Percentiles rank a stretch among this genome's conserved stretches.
Evolutionary conservation across 2,113 vertebrate genomes (phyloP).

Genomic region (Phalacrocorax pelagicus): DNA sequence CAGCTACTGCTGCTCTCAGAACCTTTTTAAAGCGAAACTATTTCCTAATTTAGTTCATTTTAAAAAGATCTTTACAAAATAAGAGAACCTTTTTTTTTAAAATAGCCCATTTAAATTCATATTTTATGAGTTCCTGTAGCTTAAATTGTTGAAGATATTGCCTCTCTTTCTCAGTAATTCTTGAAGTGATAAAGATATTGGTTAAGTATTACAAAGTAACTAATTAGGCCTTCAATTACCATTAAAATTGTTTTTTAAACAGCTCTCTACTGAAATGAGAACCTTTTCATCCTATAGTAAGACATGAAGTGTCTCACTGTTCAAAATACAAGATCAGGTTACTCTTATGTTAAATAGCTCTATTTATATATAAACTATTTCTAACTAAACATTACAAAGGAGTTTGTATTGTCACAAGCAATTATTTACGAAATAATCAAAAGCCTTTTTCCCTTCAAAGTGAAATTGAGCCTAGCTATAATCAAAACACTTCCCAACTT

Average conservation of each 20-base stretch:
- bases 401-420: not conserved
- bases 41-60: not conserved
- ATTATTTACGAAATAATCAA: constrained; percentile 42
- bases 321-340: constrained; percentile 26
- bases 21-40: not conserved
- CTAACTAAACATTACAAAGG: constrained; percentile 2
- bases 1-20: not conserved
- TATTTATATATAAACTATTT: constrained; percentile 35
- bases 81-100: not conserved
- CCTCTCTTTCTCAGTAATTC: not conserved
- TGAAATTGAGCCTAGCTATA: not conserved
- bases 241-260: constrained; percentile 9
- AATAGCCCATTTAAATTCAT: not conserved
- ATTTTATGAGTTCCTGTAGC: not conserved
- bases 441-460: not conserved
- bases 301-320: not conserved
- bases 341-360: not conserved
- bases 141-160: not conserved
- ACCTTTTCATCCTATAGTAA: not conserved
- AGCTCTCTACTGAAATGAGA: not conserved
- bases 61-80: not conserved
- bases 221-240: constrained; percentile 21
- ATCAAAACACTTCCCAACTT: not conserved
- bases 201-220: not conserved
- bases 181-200: not conserved